Percentiles rank a stretch among this genome's conserved stretches.
Evolutionary conservation across 2,888 invertebrate species (phyloP).

Genomic region (Pollenia amentaria): DNA sequence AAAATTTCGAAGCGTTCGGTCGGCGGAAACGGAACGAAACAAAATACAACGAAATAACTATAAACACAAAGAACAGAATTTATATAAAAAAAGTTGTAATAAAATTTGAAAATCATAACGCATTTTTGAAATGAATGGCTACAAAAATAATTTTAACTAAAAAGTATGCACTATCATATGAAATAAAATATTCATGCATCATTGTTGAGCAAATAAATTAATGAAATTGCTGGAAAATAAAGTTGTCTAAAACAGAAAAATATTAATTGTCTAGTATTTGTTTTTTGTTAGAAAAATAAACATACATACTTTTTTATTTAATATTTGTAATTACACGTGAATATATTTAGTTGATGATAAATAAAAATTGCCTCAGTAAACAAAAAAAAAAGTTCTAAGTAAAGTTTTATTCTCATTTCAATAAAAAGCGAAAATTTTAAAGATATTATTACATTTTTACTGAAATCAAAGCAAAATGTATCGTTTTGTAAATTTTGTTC

Average conservation of each 20-base stretch:
- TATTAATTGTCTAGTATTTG: slow-evolving; percentile 54
- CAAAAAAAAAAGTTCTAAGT: not conserved
- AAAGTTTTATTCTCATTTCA: not conserved
- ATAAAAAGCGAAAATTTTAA: not conserved
- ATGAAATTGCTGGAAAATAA: slow-evolving; percentile 45
- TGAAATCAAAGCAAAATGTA: slow-evolving; percentile 38
- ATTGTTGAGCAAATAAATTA: slow-evolving; percentile 47
- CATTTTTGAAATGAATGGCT: not conserved
- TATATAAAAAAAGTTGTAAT: not conserved
- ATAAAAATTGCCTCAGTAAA: not conserved
- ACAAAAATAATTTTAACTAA: slow-evolving; percentile 37
- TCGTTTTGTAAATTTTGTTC: not conserved
- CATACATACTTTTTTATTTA: slow-evolving; percentile 15
- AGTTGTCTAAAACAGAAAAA: slow-evolving; percentile 16
- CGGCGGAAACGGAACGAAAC: slow-evolving; percentile 67
- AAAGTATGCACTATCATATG: slow-evolving; percentile 42
- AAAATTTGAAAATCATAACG: slow-evolving; percentile 12
- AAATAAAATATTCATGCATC: slow-evolving; percentile 40
- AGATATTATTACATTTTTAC: not conserved
- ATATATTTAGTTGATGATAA: slow-evolving; percentile 23
- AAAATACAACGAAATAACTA: slow-evolving; percentile 21
- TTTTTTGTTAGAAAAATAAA: slow-evolving; percentile 17
- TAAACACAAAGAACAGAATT: not conserved
- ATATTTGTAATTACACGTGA: slow-evolving; percentile 46
- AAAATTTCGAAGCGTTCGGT: slow-evolving; percentile 74